phyloP scores from a whole-genome alignment of 1,140 invertebrate genomes.

The Myzus persicae region DNA sequence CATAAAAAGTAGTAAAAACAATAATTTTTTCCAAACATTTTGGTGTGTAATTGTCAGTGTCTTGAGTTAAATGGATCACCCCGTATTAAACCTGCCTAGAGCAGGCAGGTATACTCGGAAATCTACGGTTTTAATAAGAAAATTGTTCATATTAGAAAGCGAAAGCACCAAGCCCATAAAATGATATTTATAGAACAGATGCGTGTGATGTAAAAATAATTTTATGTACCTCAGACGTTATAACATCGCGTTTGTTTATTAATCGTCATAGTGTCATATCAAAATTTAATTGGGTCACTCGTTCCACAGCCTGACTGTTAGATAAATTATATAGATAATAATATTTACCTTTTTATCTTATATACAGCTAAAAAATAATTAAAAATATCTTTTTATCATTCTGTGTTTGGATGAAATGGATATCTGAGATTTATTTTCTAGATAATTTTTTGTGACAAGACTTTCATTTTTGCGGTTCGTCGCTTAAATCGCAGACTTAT shows the following conservation, averaged over 20 bases:
- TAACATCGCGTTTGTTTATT: neutral
- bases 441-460: no score
- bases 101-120: neutral
- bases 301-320: neutral
- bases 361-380: no score
- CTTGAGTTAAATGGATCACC: no score
- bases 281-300: neutral
- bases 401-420: no score
- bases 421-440: no score
- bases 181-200: neutral
- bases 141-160: neutral
- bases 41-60: no score
- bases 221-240: neutral
- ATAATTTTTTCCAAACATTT: no score
- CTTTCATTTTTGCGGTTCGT: no score
- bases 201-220: neutral
- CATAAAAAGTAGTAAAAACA: no score
- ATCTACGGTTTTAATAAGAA: neutral
- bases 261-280: neutral
- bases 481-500: neutral
- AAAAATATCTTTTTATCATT: no score
- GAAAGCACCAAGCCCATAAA: neutral
- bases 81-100: no score
- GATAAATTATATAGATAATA: neutral
- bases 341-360: neutral